Evolutionary conservation across 2,797 vertebrate species (phyloP), one percentile per base, ranked within the genome.

Genomic region (Sparus aurata): DNA sequence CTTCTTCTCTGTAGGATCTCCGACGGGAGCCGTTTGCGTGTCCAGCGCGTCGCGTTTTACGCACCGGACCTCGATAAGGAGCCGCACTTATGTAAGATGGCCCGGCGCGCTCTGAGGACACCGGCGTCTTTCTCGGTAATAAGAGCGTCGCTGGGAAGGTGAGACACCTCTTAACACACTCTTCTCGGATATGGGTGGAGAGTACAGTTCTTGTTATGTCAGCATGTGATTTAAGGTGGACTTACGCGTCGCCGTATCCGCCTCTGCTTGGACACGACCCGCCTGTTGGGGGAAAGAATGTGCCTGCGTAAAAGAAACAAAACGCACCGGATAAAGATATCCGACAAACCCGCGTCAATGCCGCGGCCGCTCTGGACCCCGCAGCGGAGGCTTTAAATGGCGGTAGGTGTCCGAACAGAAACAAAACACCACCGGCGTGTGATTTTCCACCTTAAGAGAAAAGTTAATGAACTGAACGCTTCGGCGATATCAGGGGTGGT

Each of bases 141-240:
- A 69, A 83, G 49, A 84, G 66, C 55, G 53, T 10, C 63, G 55
- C 23, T 23, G 84, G 73, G 83, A 89, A 93, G 91, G 94, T 92
- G 93, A 91, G 90, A 85, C 87, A 86, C 86, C 84, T 92, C 91
- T 93, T 91, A 87, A 91, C 84, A 3, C 61, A 68, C 84, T 85
- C 74, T 68, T 69, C 85, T 87, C 85, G 69, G 86, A 85, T 85
- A 92, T 91, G 94, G 95, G 95, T 57, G 94, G 93, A 93, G 94
- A 86, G 69, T 73, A 23, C 54, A 1, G 76, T 84, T 90, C 90
- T 86, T 91, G 91, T 93, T 86, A 77, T 90, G 94, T 95, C 94
- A 94, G 94, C 92, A 82, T 90, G 83, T 79, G 80, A 91, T 95
- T 96, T 95, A 96, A 96, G 95, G 95, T 95, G 83, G 95, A 73